phyloP scores from a whole-genome alignment of 2,113 vertebrate species.

The Pitta sordida region DNA sequence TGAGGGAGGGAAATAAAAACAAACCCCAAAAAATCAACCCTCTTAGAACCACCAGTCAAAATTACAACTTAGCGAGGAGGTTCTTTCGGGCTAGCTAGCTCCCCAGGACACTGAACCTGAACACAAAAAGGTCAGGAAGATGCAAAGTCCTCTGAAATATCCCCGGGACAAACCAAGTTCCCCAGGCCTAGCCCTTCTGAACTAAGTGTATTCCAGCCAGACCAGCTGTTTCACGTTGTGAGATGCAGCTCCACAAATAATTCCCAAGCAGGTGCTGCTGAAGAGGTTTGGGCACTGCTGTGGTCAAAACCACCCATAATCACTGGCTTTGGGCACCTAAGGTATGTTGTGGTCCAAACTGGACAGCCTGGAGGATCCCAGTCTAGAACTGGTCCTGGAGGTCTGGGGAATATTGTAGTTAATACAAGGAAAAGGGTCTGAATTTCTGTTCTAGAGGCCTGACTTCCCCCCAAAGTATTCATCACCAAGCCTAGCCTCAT shows the following conservation, averaged over 20 bases:
- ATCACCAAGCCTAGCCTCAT: not conserved
- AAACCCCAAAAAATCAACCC: too few relatives aligned
- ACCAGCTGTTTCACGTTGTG: not conserved
- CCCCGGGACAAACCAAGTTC: not conserved
- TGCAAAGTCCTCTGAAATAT: not conserved
- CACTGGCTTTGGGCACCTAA: not conserved
- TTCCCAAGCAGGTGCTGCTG: accelerated
- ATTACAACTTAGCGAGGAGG: not conserved
- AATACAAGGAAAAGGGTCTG: not conserved
- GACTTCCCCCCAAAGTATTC: not conserved
- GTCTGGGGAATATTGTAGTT: not conserved
- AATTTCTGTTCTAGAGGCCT: not conserved
- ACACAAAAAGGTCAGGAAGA: not conserved
- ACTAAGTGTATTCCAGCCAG: not conserved
- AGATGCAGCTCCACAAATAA: not conserved
- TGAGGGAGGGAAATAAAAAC: not conserved
- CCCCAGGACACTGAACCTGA: not conserved
- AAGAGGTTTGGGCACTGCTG: not conserved
- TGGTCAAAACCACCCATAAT: accelerated
- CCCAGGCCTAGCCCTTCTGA: not conserved
- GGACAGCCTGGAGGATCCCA: not conserved
- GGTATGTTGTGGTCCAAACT: not conserved
- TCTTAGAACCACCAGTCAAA: not conserved
- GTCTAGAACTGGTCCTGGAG: not conserved
- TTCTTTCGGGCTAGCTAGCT: not conserved